Percentiles rank a stretch among this genome's conserved stretches.
These are phyloP conservation scores for Ceyx margarethae DNA, from an alignment of 2,113 vertebrate species.

Conservation along the genomic window DNA sequence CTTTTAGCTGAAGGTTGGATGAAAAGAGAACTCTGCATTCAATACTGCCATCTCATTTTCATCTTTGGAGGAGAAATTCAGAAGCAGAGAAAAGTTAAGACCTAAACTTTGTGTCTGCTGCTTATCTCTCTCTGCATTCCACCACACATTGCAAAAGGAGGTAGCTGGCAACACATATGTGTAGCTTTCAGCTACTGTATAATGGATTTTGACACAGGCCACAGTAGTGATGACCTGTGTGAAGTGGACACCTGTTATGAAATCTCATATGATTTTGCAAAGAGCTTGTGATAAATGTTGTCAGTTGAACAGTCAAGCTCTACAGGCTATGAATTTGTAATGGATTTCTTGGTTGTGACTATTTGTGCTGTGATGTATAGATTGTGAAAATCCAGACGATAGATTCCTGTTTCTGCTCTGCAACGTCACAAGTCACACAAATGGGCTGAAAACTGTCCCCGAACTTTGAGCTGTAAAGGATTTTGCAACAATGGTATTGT, in stretches of 20 bases:
- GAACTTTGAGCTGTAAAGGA: background rate
- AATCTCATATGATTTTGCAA: conserved; percentile 65
- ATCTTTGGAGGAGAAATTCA: background rate
- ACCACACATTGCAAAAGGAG: background rate
- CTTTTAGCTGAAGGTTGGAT: background rate
- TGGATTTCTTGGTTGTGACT: conserved; percentile 36
- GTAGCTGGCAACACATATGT: background rate
- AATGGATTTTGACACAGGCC: conserved; percentile 59
- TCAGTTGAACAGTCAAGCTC: conserved; percentile 49
- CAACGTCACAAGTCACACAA: background rate
- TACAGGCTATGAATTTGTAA: conserved; percentile 46
- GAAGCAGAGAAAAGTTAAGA: background rate
- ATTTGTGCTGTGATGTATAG: background rate
- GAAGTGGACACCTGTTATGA: conserved; percentile 64
- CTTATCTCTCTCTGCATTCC: background rate
- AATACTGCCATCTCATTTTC: background rate
- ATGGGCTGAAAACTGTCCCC: background rate
- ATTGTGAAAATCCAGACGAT: conserved; percentile 37
- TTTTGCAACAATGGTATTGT: background rate
- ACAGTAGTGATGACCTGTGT: conserved; percentile 19
- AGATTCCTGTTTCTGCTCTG: background rate
- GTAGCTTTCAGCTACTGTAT: conserved; percentile 29
- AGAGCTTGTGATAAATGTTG: conserved; percentile 53
- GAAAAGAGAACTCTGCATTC: background rate
- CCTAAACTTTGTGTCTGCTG: background rate